Percentiles rank a stretch among this genome's conserved stretches.
Conservation (phyloP, 2,797 vertebrate genomes). For the Morus bassanus region DNA sequence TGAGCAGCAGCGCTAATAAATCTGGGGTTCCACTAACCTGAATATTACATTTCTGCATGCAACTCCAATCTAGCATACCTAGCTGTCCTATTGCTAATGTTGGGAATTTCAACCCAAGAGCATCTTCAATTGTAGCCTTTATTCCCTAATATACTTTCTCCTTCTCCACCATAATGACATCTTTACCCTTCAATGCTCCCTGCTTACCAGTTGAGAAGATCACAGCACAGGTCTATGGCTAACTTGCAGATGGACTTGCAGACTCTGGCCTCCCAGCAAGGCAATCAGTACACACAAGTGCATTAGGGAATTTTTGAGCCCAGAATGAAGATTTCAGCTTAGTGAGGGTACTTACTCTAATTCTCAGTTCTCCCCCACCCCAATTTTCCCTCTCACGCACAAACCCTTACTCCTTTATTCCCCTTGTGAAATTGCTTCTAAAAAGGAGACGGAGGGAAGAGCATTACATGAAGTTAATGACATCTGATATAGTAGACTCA, state of each 20-base stretch:
- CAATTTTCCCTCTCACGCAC: neutral
- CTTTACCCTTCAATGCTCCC: neutral
- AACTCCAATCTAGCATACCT: neutral
- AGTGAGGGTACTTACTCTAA: neutral
- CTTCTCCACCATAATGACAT: neutral
- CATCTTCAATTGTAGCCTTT: neutral
- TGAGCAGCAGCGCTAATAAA: neutral
- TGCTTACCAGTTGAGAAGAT: neutral
- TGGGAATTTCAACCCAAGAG: neutral
- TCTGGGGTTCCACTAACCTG: neutral
- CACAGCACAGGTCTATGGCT: neutral
- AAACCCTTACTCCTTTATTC: neutral
- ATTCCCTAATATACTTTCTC: neutral
- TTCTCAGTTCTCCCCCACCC: neutral
- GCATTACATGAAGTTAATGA: neutral
- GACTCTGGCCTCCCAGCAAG: neutral
- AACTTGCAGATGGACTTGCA: neutral
- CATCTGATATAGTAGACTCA: neutral
- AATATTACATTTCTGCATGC: neutral
- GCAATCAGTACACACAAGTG: neutral
- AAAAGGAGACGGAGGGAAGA: neutral
- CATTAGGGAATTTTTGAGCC: neutral
- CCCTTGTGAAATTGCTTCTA: neutral
- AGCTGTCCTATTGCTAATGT: neutral
- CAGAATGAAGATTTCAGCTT: neutral